Evolutionary conservation across 2,888 invertebrate species (phyloP), one percentile per base, ranked within the genome.

Genomic region (Chaetogeoica ovagalla): DNA sequence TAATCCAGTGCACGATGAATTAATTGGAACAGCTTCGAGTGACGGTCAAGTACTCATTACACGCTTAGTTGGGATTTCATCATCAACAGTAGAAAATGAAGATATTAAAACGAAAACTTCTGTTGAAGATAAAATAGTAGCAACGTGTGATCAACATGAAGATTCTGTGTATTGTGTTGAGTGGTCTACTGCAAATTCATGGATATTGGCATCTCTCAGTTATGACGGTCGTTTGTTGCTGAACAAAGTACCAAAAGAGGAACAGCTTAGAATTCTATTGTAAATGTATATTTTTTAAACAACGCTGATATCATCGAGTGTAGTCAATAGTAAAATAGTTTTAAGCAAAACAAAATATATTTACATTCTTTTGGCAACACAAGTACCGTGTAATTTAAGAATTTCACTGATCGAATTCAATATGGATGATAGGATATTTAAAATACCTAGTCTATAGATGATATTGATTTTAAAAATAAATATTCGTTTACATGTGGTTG

Each of bases 141-240:
- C 94, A 76, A 94, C 93, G 82, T 97, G 96, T 85, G 97, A 98
- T 86, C 96, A 97, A 84, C 98, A 99, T 85, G 98, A 98, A 86
- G 98, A 99, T 87, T 96, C 96, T 9, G 98, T 99, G 21, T 99
- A 98, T 88, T 94, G 94, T 85, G 95, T 94, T 0, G 97, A 97
- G 87, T 99, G 98, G 98, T 97, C 97, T 82, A 91, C 94, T 37
- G 95, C 95, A 39, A 98, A 99, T 88, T 97, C 98, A 19, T 99
- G 98, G 98, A 93, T 96, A 81, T 98, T 98, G 89, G 98, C 98
- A n/a, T 98, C 98, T 0, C 89, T 98, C 1, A 97, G 97, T 86
- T 98, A 97, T 86, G 99, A 99, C 87, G 99, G 98, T 0, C 88
- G 98, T 71, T 90, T 99, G 23, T 92, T 98, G 70, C 91, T 99